Percentiles rank a stretch among this genome's conserved stretches.
phyloP scores from a whole-genome alignment of 1,140 invertebrate genomes.

The Sycophaga agraensis region DNA sequence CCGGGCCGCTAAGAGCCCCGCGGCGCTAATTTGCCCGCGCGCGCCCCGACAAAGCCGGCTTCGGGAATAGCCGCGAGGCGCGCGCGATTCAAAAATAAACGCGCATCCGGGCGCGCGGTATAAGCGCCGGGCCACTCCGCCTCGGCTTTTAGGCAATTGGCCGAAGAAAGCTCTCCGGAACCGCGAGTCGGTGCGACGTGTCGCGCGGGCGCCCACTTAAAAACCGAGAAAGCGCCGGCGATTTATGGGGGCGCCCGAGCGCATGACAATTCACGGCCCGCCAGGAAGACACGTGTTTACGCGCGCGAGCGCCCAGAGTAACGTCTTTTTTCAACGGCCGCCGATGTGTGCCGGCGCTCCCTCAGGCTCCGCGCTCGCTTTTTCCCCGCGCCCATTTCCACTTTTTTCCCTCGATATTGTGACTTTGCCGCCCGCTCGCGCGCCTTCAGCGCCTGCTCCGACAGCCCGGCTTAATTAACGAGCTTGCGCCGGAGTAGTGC shows the following conservation, averaged over 20 bases:
- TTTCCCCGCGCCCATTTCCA: no score
- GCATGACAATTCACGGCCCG: neutral
- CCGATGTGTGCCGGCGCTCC: no score
- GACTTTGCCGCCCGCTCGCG: no score
- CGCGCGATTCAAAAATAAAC: conserved; percentile 2
- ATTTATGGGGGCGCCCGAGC: conserved; percentile 11
- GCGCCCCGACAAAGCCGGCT: no score
- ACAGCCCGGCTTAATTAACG: no score
- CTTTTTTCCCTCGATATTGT: no score
- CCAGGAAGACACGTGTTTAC: conserved; percentile 5
- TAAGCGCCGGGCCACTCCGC: neutral
- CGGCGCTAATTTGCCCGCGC: no score
- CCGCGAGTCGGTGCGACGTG: no score
- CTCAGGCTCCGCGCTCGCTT: no score
- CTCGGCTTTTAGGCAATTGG: conserved; percentile 1
- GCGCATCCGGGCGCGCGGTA: neutral
- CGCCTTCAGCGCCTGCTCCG: no score
- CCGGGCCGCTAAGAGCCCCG: neutral
- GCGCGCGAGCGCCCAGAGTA: neutral
- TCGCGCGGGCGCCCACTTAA: neutral
- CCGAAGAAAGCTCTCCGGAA: no score
- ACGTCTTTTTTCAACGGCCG: conserved; percentile 18
- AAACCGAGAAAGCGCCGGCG: neutral
- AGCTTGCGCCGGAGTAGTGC: no score
- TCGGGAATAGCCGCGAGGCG: neutral